A percentile compares a stretch with the other conserved stretches of the same genome.
phyloP scores from a whole-genome alignment of 2,113 vertebrate genomes.

The Antidorcas marsupialis region DNA sequence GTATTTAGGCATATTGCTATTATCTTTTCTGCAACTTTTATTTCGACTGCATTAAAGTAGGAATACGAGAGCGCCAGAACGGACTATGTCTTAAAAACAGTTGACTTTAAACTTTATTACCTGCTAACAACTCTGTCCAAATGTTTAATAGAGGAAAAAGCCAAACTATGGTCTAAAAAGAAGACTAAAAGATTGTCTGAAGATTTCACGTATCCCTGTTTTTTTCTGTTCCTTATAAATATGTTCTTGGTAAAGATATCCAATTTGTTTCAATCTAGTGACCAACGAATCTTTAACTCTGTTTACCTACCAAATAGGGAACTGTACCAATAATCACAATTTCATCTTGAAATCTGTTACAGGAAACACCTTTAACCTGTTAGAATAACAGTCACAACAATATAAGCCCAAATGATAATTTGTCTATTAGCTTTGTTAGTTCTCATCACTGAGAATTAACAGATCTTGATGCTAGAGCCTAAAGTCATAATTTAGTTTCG shows the following conservation, averaged over 20 bases:
- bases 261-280: not conserved
- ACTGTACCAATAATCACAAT: not conserved
- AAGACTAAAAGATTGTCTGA: not conserved
- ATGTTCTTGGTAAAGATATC: not conserved
- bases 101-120: not conserved
- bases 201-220: not conserved
- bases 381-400: not conserved
- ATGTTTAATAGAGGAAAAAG: not conserved
- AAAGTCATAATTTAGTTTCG: not conserved
- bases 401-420: not conserved
- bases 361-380: not conserved
- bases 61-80: not conserved
- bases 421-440: not conserved
- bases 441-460: not conserved
- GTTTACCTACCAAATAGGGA: not conserved
- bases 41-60: not conserved
- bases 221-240: not conserved
- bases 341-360: not conserved
- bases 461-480: not conserved
- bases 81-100: not conserved
- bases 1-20: not conserved
- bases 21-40: not conserved
- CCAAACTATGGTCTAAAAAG: not conserved
- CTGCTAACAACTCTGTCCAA: not conserved
- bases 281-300: not conserved